Evolutionary conservation across 30 jellyfish, hydroid and myxozoan genomes (phyloP).

Genomic region (Cassiopea xamachana): DNA sequence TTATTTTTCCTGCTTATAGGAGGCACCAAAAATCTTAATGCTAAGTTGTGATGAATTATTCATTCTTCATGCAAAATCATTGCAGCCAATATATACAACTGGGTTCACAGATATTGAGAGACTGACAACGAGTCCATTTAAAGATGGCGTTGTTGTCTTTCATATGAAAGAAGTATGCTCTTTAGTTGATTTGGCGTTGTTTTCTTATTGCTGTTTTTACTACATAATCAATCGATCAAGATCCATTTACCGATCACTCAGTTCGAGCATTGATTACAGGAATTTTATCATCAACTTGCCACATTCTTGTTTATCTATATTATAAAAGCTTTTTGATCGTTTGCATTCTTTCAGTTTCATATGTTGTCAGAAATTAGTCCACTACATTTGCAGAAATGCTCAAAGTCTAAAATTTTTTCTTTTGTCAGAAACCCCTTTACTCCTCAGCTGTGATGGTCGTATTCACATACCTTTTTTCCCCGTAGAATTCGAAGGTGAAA

Average conservation of each 20-base stretch:
- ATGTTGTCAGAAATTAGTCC: too few species aligned
- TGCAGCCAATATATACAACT: conserved; percentile 68
- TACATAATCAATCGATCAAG: too few species aligned
- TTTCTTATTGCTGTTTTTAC: too few species aligned
- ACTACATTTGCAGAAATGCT: too few species aligned
- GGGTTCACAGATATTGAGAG: conserved; percentile 65
- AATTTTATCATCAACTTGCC: too few species aligned
- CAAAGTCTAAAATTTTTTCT: not conserved
- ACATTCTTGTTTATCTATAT: too few species aligned
- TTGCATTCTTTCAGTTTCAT: too few species aligned
- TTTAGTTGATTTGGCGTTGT: too few species aligned
- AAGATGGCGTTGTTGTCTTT: conserved; percentile 80
- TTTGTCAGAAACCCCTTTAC: not conserved
- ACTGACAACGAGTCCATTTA: conserved; percentile 81
- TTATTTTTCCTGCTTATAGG: conserved; percentile 44
- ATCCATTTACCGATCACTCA: too few species aligned
- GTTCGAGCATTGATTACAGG: too few species aligned
- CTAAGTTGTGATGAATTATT: conserved; percentile 73
- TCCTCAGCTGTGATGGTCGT: not conserved
- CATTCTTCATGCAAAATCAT: conserved; percentile 77
- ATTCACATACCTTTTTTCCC: not conserved
- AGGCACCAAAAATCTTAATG: conserved; percentile 71
- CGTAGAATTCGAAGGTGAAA: conserved; percentile 74
- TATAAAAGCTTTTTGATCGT: too few species aligned
- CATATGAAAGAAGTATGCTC: conserved; percentile 82